Base-by-base conservation (phyloP, 2,797 vertebrate genomes). In the Mionectes olivaceus region DNA sequence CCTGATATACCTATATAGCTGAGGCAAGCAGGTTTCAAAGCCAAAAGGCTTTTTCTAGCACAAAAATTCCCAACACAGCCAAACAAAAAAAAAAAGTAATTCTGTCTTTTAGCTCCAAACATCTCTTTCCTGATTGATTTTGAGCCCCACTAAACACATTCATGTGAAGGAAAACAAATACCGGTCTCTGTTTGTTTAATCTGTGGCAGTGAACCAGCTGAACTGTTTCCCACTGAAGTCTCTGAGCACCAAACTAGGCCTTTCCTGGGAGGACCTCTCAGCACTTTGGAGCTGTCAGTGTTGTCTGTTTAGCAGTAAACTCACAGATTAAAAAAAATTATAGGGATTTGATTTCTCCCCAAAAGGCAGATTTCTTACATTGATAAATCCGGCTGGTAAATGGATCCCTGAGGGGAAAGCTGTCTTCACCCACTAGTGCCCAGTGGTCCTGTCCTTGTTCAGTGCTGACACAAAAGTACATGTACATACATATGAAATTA, bases 131-230 rank as follows among this genome's bases (percentile, higher is more conserved):
- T 71, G 59, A 56, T 53, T 33, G 60, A 71, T 93, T 92, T 85
- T 84, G 87, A 95, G 71, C 68, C 80, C 57, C 64, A 52, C 53
- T 91, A 90, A 96, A 93, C 70, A 79, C 44, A 91, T 90, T 89
- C 35, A 87, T 65, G 35, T 71, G 79, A 93, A 97, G 43, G 47
- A 78, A 93, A 93, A 85, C 67, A 92, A 96, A 74, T 70, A 55
- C 81, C 65, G 50, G 46, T 65, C 78, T 89, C 68, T 87, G 41
- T 67, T 93, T 65, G 49, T 74, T 95, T 61, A 88, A 89, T 94
- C 76, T 19, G 1, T 75, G 68, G 43, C 82, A 92, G 32, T 3
- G 24, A 91, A 91, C 47, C 73, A 95, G 87, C 43, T 90, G 87
- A 95, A 81, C 75, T 80, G 37, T 44, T 88, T 94, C 39, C 85